These are phyloP conservation scores for Oceanodroma leucorhoa DNA, from an alignment of 2,797 vertebrate species.

Conservation along the genomic window DNA sequence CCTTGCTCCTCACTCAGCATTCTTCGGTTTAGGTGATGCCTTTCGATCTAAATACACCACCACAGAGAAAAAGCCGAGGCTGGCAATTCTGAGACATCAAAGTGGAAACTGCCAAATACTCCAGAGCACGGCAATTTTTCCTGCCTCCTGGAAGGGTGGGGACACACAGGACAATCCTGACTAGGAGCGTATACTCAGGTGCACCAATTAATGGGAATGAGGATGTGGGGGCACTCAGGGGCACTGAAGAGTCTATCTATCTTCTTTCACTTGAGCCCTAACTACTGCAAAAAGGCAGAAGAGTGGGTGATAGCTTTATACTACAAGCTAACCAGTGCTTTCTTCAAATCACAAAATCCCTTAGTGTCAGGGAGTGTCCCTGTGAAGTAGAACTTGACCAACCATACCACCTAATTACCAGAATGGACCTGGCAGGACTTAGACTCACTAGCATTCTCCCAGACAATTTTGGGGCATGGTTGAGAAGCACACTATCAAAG, in stretches of 20 bases:
- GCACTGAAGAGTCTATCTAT: background rate
- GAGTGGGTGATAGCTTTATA: background rate
- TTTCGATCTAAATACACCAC: background rate
- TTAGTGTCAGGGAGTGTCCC: background rate
- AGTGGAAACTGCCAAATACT: background rate
- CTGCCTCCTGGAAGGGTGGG: background rate
- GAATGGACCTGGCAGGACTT: background rate
- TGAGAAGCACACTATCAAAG: background rate
- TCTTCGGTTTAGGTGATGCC: background rate
- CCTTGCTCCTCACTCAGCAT: background rate
- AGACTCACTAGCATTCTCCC: background rate
- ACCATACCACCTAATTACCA: background rate
- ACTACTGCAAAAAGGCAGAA: background rate
- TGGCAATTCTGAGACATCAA: background rate
- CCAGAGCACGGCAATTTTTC: background rate
- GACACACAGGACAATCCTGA: background rate
- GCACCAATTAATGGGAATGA: background rate
- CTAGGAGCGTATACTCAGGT: background rate
- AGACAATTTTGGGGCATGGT: background rate
- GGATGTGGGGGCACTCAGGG: background rate
- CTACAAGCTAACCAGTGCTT: background rate
- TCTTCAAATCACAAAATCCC: background rate
- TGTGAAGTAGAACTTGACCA: background rate
- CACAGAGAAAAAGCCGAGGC: accelerated
- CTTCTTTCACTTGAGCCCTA: background rate